These are phyloP conservation scores for Diaphora mendica DNA, from an alignment of 2,888 invertebrate genomes.

Conservation along the genomic window DNA sequence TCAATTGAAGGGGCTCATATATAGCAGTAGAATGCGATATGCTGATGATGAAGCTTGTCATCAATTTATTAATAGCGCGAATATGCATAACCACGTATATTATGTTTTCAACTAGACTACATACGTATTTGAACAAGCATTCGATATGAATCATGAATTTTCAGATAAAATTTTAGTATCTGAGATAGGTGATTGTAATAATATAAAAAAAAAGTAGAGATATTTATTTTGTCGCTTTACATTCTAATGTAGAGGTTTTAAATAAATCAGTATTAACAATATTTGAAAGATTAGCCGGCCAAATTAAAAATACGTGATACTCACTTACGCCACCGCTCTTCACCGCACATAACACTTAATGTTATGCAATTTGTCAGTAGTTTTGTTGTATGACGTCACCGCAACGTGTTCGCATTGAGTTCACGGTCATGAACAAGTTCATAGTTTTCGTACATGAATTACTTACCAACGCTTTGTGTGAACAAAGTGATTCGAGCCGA, in stretches of 20 bases:
- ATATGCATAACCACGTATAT: neutral
- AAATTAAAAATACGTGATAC: neutral
- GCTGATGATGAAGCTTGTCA: neutral
- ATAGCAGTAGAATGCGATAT: no score
- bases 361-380: constrained; percentile 80
- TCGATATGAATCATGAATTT: neutral
- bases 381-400: constrained; percentile 75
- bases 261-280: neutral
- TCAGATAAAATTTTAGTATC: neutral
- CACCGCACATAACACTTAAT: constrained; percentile 57
- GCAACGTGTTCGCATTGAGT: constrained; percentile 56
- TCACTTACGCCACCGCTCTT: constrained; percentile 22
- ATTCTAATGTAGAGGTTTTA: neutral
- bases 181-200: neutral
- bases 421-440: constrained; percentile 78
- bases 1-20: no score
- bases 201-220: neutral
- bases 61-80: neutral
- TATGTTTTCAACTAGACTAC: neutral
- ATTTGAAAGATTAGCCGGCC: neutral
- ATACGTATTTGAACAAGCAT: neutral
- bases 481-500: neutral
- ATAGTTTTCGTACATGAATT: constrained; percentile 54
- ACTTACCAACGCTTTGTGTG: constrained; percentile 30
- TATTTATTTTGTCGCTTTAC: neutral